Conservation (phyloP, 2,113 vertebrate species). For the Pituophis catenifer region DNA sequence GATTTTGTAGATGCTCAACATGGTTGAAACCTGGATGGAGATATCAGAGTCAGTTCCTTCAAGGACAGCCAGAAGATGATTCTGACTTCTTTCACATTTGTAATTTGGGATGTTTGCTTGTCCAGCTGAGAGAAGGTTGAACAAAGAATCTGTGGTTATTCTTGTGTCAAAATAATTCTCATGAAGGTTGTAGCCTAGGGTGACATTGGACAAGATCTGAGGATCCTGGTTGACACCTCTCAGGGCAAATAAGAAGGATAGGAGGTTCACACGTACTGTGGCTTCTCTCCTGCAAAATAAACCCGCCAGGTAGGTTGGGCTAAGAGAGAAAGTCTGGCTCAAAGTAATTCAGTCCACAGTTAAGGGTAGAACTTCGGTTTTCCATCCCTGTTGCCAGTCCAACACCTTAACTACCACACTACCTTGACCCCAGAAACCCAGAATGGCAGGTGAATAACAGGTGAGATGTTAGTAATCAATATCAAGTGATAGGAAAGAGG, state of each 20-base stretch:
- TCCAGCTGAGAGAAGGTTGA: not conserved
- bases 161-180: not conserved
- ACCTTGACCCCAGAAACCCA: not conserved
- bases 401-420: not conserved
- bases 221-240: not conserved
- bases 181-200: not conserved
- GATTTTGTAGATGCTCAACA: not conserved
- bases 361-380: not conserved
- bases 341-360: not conserved
- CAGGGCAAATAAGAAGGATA: not conserved
- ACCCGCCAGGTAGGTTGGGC: not conserved
- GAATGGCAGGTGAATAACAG: not conserved
- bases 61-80: not conserved
- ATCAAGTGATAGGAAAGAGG: not conserved
- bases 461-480: not conserved
- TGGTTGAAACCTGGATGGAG: not conserved
- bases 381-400: not conserved
- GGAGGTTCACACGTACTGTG: not conserved
- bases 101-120: not conserved
- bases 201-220: not conserved
- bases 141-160: not conserved
- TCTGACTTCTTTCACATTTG: not conserved
- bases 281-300: not conserved
- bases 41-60: not conserved
- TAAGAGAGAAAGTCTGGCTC: not conserved